Conservation (phyloP, 1,140 invertebrate species). For the Melipona quadrifasciata region DNA sequence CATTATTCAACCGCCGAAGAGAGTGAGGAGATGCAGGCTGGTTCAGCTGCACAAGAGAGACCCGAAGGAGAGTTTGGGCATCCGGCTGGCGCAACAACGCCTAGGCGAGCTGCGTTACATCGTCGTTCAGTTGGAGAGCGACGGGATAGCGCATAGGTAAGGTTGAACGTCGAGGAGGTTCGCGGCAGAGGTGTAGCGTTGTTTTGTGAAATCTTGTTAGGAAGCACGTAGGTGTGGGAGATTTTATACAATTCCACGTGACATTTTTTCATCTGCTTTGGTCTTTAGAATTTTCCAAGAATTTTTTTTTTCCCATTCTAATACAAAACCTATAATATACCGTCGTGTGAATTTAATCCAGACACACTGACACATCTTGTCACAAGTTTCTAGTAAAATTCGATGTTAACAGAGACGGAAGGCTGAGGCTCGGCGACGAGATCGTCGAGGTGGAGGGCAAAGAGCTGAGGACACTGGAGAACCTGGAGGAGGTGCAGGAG, state of each 20-base stretch:
- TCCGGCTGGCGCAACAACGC: slow-evolving; percentile 87
- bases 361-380: no score
- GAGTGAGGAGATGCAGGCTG: slow-evolving; percentile 73
- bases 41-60: slow-evolving; percentile 82
- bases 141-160: slow-evolving; percentile 90
- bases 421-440: slow-evolving; percentile 91
- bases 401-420: slow-evolving; percentile 86
- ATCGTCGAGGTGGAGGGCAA: slow-evolving; percentile 93
- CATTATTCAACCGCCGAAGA: slow-evolving; percentile 76
- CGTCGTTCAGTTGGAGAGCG: slow-evolving; percentile 90
- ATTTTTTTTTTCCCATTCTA: no score
- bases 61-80: slow-evolving; percentile 86
- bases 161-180: no score
- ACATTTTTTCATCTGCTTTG: no score
- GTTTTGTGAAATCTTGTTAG: no score
- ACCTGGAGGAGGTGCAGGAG: slow-evolving; percentile 84
- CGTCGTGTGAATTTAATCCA: no score
- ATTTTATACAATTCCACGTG: no score
- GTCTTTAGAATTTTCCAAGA: no score
- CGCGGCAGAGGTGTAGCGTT: no score
- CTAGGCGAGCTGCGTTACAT: slow-evolving; percentile 88
- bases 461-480: slow-evolving; percentile 88
- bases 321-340: no score
- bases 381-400: no score
- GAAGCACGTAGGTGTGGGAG: background rate